Evolutionary conservation across 2,888 invertebrate genomes (phyloP).

Genomic region (Pediacus dermestoides): DNA sequence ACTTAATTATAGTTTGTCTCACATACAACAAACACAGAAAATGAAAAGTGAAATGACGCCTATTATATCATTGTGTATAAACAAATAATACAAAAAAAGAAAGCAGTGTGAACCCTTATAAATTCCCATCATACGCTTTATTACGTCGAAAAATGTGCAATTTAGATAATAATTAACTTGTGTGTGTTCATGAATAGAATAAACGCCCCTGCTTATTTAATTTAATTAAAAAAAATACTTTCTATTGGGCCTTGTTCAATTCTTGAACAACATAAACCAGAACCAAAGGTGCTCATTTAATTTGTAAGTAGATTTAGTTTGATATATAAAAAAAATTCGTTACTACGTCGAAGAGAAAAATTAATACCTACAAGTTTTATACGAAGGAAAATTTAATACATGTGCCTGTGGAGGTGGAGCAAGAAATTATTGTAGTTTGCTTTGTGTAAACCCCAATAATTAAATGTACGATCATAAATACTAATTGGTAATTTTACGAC

Average conservation of each 20-base stretch:
- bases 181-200: slow-evolving; percentile 23
- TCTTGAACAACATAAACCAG: slow-evolving; percentile 6
- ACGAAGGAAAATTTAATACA: no score
- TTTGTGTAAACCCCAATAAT: no score
- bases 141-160: slow-evolving; percentile 31
- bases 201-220: slow-evolving; percentile 11
- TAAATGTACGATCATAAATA: no score
- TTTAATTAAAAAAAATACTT: slow-evolving; percentile 2
- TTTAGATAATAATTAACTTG: slow-evolving; percentile 28
- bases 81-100: slow-evolving; percentile 19
- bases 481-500: no score
- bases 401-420: no score
- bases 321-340: slow-evolving; percentile 11
- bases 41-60: slow-evolving; percentile 22
- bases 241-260: slow-evolving; percentile 3
- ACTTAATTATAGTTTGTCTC: no score
- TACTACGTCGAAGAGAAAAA: slow-evolving; percentile 21
- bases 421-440: no score
- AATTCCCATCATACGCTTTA: slow-evolving; percentile 21
- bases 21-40: not conserved
- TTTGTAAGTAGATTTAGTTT: slow-evolving; percentile 37
- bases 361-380: no score
- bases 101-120: slow-evolving; percentile 27
- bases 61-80: slow-evolving; percentile 25
- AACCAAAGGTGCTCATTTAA: slow-evolving; percentile 47